These are phyloP conservation scores for Azorinus chamasolen DNA, from an alignment of 2,888 invertebrate species.

Conservation along the genomic window DNA sequence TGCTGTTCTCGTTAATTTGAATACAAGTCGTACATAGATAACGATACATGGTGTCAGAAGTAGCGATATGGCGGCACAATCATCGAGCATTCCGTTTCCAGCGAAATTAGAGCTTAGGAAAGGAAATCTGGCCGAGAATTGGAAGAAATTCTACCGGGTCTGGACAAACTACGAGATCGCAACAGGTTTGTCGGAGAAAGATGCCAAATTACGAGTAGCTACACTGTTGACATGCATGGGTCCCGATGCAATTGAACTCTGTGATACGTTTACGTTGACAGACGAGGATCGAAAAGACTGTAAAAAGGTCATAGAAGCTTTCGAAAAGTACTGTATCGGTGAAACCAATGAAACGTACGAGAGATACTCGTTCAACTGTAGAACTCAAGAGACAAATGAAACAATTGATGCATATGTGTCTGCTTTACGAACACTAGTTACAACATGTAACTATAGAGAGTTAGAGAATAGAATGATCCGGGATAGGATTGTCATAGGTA, in stretches of 20 bases:
- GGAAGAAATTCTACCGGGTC: constrained; percentile 28
- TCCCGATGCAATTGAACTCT: constrained; percentile 35
- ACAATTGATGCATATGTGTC: constrained; percentile 39
- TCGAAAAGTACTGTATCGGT: constrained; percentile 38
- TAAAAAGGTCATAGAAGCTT: constrained; percentile 24
- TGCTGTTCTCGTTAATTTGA: too few species aligned
- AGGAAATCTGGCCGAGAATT: constrained; percentile 20
- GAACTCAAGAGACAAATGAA: constrained; percentile 33
- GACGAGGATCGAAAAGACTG: constrained; percentile 15
- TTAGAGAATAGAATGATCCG: constrained; percentile 22
- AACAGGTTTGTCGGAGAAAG: constrained; percentile 16
- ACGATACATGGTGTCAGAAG: constrained; percentile 25
- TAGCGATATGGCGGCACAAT: background rate
- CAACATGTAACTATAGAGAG: constrained; percentile 39
- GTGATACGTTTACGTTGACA: constrained; percentile 15
- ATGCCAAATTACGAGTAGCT: constrained; percentile 20
- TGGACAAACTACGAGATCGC: constrained; percentile 47
- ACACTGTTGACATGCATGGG: constrained; percentile 38
- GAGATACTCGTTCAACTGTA: constrained; percentile 38
- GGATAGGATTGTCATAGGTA: constrained; percentile 38
- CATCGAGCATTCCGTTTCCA: constrained; percentile 8
- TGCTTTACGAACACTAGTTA: constrained; percentile 22
- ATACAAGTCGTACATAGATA: background rate
- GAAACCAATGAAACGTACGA: constrained; percentile 49
- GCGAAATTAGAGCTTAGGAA: constrained; percentile 11